phyloP scores from a whole-genome alignment of 1,140 invertebrate species.

The Agrypnia vestita region DNA sequence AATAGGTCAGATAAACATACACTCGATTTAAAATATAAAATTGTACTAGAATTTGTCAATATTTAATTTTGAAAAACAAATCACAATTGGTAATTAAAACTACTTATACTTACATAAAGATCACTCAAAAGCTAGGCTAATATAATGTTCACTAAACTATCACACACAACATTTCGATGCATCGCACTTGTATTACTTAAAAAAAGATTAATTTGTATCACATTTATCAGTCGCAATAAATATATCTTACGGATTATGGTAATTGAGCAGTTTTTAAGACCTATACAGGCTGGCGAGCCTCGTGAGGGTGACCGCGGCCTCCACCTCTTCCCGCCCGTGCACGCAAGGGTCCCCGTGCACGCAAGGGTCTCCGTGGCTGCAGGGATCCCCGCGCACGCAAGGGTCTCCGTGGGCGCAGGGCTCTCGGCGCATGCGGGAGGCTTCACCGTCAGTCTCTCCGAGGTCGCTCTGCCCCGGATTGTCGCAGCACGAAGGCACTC shows the following conservation, averaged over 20 bases:
- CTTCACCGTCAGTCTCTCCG: too few relatives aligned
- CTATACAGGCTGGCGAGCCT: constrained; percentile 68
- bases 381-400: constrained; percentile 49
- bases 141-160: constrained; percentile 9
- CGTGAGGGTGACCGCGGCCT: constrained; percentile 80
- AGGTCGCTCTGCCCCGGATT: constrained; percentile 46
- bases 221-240: constrained; percentile 54
- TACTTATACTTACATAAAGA: constrained; percentile 7
- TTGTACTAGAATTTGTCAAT: constrained; percentile 17
- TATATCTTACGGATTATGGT: constrained; percentile 33
- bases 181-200: constrained; percentile 16
- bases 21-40: not conserved
- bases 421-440: too few relatives aligned
- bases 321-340: constrained; percentile 79
- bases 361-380: not conserved
- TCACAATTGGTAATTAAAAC: constrained; percentile 27
- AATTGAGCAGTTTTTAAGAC: constrained; percentile 45
- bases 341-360: constrained; percentile 16
- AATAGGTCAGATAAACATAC: too few relatives aligned
- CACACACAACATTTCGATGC: constrained; percentile 27
- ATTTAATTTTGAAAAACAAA: constrained; percentile 37
- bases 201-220: constrained; percentile 47
- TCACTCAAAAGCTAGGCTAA: constrained; percentile 40
- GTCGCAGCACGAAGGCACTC: constrained; percentile 59
- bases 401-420: not conserved